Evolutionary conservation across 2,888 invertebrate genomes (phyloP).

Genomic region (Erpobdella octoculata): DNA sequence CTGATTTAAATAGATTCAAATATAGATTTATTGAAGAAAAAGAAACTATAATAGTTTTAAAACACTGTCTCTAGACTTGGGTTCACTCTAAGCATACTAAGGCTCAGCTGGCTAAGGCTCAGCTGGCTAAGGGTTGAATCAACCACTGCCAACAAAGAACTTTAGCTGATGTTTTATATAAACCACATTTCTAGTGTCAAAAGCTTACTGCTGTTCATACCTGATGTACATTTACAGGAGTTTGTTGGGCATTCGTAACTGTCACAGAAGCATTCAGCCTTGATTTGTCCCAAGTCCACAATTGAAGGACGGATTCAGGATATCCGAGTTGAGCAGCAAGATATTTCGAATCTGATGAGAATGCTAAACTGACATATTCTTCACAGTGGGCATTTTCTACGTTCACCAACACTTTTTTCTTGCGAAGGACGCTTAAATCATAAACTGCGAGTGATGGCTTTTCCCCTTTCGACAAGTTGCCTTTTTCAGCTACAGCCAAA

Average conservation of each 20-base stretch:
- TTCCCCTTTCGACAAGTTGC: slow-evolving; percentile 36
- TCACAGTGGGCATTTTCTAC: slow-evolving; percentile 44
- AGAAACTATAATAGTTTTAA: neutral
- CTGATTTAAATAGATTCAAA: no score
- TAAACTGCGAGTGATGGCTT: slow-evolving; percentile 54
- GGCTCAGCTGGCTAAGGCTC: no score
- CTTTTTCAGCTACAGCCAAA: slow-evolving; percentile 52
- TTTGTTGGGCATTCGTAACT: slow-evolving; percentile 54
- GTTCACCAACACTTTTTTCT: slow-evolving; percentile 49
- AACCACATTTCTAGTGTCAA: no score
- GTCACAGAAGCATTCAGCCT: slow-evolving; percentile 69
- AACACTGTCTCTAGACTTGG: neutral
- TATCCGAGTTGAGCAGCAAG: slow-evolving; percentile 71
- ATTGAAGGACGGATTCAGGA: slow-evolving; percentile 73
- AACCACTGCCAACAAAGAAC: no score
- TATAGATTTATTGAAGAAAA: no score
- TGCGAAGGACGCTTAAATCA: slow-evolving; percentile 52
- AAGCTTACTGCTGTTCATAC: neutral
- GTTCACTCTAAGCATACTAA: no score
- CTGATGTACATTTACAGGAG: neutral
- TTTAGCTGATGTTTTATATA: no score
- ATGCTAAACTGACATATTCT: slow-evolving; percentile 73
- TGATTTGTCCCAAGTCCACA: slow-evolving; percentile 56
- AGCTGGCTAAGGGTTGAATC: no score
- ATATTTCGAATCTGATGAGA: slow-evolving; percentile 74